These are phyloP conservation scores for Lycaon pictus DNA, from an alignment of 2,113 vertebrate species.

Conservation along the genomic window DNA sequence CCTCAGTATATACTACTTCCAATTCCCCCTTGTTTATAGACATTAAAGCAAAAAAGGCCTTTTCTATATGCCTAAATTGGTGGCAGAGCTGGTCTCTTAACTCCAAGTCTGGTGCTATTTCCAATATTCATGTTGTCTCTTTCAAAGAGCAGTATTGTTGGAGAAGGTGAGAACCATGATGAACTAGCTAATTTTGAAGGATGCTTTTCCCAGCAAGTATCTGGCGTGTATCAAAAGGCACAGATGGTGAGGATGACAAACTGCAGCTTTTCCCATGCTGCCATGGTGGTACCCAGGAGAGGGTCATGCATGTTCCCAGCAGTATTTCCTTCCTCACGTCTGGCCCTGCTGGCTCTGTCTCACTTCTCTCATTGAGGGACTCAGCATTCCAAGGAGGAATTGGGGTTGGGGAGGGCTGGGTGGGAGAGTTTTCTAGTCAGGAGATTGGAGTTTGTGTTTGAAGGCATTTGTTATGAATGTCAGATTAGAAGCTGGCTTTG, in stretches of 20 bases:
- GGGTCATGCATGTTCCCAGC: conserved; percentile 41
- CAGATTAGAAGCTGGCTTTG: conserved; percentile 45
- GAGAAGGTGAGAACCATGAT: conserved; percentile 38
- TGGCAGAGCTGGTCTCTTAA: background rate
- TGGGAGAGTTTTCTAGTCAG: conserved; percentile 25
- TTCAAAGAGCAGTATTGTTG: conserved; percentile 38
- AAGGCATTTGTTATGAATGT: background rate
- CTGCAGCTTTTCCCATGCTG: conserved; percentile 45
- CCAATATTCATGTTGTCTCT: background rate
- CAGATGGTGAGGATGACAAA: conserved; percentile 73
- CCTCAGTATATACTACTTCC: background rate
- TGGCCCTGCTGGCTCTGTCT: background rate
- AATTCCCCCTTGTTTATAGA: background rate
- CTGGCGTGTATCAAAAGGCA: conserved; percentile 73
- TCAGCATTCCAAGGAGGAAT: conserved; percentile 47
- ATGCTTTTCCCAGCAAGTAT: conserved; percentile 57
- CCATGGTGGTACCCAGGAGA: conserved; percentile 46
- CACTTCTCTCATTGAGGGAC: conserved; percentile 2
- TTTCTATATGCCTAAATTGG: background rate
- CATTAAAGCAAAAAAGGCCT: background rate
- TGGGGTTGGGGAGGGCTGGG: background rate
- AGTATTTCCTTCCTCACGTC: conserved; percentile 53
- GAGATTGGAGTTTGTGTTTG: conserved; percentile 35
- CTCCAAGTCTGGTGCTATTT: background rate
- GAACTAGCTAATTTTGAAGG: conserved; percentile 63